Base-by-base conservation (phyloP, 1,140 invertebrate genomes). In the Ceratina japonica region DNA sequence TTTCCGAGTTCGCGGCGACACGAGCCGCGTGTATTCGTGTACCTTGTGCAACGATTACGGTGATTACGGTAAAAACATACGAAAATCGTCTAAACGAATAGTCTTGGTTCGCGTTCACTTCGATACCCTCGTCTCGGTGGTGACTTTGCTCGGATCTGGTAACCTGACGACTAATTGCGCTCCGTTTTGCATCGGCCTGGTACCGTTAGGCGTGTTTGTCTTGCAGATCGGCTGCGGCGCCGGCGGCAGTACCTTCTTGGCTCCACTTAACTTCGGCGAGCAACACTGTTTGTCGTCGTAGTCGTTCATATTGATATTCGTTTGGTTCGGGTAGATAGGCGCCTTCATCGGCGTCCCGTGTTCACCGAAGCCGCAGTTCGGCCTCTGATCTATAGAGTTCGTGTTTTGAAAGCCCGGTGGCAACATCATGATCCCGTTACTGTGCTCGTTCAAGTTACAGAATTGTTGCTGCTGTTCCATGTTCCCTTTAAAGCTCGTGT, bases 91-190 rank as follows among this genome's bases (percentile, higher is more conserved):
- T 37, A 15, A 31, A 22, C 3, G 61, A 52, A 61, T 12, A 5
- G 59, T 54, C 16, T 15, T 51, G 18, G 4, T 13, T 51, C 15
- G n/a, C 49, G 62, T 75, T 88, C 84, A 89, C 75, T 91, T 91
- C 12, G 89, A 90, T 61, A 91, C 82, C 72, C 88, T 90, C 13
- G 90, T 91, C 59, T 91, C 90, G 22, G 88, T 91, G 1, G 72
- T 84, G 12, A 90, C 88, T 84, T 91, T 91, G 49, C 88, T 91
- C 4, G 89, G 89, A 52, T 91, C 90, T 44, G 90, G 89, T 81
- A 91, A 84, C 85, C 90, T 90, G 22, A 91, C 90, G 0, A 91
- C 89, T 62, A 90, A 81, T 59, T 91, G 90, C 0, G 90, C 90
- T 8, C 90, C 90, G 59, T 91, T 91, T 70, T 90, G 90, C 76